Evolutionary conservation across 2,113 vertebrate genomes (phyloP).

Genomic region (Salvelinus alpinus): DNA sequence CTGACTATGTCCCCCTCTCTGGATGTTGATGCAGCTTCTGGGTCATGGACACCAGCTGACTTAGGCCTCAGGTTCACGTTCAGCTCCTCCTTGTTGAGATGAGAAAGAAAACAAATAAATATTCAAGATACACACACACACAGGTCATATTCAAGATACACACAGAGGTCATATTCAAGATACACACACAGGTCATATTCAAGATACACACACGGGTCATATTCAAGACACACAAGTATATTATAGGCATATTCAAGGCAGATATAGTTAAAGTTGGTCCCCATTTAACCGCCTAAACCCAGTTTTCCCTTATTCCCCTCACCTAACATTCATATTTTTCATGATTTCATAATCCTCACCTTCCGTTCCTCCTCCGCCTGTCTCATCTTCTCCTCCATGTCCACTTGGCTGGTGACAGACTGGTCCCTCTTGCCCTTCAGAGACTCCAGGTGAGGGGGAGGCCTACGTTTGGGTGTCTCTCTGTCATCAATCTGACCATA

Average conservation of each 20-base stretch:
- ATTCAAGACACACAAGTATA: no score
- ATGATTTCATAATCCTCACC: conserved; percentile 48
- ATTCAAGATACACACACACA: neutral
- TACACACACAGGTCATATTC: no score
- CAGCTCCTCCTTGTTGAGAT: conserved; percentile 74
- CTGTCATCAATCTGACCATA: conserved; percentile 57
- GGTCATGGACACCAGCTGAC: conserved; percentile 55
- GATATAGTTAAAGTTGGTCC: no score
- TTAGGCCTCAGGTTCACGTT: conserved; percentile 66
- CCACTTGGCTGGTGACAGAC: conserved; percentile 64
- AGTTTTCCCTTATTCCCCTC: no score
- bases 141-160: no score
- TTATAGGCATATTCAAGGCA: no score
- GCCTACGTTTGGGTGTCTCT: conserved; percentile 57
- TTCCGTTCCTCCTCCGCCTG: conserved; percentile 72
- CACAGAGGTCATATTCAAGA: no score
- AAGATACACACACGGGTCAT: no score
- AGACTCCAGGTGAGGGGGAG: conserved; percentile 79
- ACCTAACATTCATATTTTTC: no score
- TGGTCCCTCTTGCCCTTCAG: conserved; percentile 65
- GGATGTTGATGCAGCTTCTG: neutral
- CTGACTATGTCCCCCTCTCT: conserved; percentile 10
- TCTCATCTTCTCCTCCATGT: conserved; percentile 75
- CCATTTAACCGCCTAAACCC: no score
- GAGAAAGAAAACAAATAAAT: conserved; percentile 28